Evolutionary conservation across 2,888 invertebrate genomes (phyloP), one percentile per base, ranked within the genome.

Genomic region (Cataglyphis rosenhaueri): DNA sequence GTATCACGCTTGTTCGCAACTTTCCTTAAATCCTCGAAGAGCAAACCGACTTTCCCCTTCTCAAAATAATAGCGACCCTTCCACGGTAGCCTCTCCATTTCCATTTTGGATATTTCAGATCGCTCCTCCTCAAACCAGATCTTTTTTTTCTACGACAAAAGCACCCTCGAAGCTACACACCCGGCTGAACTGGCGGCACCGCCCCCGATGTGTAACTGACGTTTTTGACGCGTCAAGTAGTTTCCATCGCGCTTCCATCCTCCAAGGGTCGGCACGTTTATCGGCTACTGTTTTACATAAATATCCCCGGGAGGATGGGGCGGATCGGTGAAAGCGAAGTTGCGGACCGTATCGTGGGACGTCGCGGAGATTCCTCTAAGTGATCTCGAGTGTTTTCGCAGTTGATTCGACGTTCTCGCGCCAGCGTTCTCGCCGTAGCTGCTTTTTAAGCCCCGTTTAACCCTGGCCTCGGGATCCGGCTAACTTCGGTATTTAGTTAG

Each of bases 401-500:
- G 92, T 94, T 92, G 92, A 93, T 93, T 93, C 92, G 89, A 83
- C 92, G 91, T 92, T 93, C 92, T 90, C 88, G 82, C 88, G 78
- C 76, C 76, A 48, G 38, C 82, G 35, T 29, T 15, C 48, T 62
- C 48, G 68, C 81, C 83, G 86, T 76, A 84, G 90, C 91, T 92
- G 25, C 25, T 25, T 91, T 92, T 90, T 92, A 92, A 91, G 92
- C 92, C 91, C 88, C 89, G 92, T 93, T 94, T 93, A 94, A 94
- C 94, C 93, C 94, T 93, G 92, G 92, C 94, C 93, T 65, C 90
- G 84, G 85, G 92, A 91, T 93, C 89, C 92, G 89, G 92, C 90
- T 92, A 93, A 93, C 93, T 94, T 92, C 88, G 57, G 91, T 94
- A 94, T 94, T 94, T 94, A 94, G 94, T 94, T 93, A 94, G 94